Evolutionary conservation across 2,797 vertebrate genomes (phyloP), one percentile per base, ranked within the genome.

Genomic region (Lutjanus campechanus): DNA sequence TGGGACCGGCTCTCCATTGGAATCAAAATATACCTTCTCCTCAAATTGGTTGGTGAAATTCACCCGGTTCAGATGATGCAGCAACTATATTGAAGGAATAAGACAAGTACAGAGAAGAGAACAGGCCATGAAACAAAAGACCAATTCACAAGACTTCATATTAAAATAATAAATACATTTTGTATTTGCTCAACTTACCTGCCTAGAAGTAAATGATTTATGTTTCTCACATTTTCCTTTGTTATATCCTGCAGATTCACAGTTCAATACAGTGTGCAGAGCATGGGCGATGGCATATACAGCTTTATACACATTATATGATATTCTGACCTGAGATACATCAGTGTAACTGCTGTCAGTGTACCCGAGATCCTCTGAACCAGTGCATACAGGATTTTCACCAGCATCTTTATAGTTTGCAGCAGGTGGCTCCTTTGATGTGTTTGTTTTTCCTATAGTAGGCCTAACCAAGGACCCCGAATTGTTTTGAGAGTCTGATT

Each of bases 221-320:
- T 79, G 56, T 47, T 75, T 87, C 7, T 84, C 82, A 89, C 90
- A 93, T 3, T 7, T 61, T 55, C 67, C 43, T 8, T 25, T 49
- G 3, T 63, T 49, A 10, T 9, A 8, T 59, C 7, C 76, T 55
- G n/a, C 11, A 62, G 84, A 79, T 59, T 83, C 63, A 76, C 91
- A 93, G 51, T 85, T 81, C n/a, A 93, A 11, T 63, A 94, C 76
- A 46, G 66, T 56, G 67, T 96, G 95, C 74, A 96, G 75, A 15
- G 95, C 92, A 58, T 96, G 91, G 40, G 95, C 94, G 0, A 95
- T 87, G 25, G 93, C 90, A 60, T 95, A 95, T 6, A 95, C 93
- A n/a, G 94, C 96, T 86, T 96, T 95, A 79, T 96, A 95, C 2
- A 96, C 95, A 69, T 95, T 96, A 69, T 96, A 96, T 47, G 95